Evolutionary conservation across 2,888 invertebrate species (phyloP), one percentile per base, ranked within the genome.

Genomic region (Gisinianus flammeolus): DNA sequence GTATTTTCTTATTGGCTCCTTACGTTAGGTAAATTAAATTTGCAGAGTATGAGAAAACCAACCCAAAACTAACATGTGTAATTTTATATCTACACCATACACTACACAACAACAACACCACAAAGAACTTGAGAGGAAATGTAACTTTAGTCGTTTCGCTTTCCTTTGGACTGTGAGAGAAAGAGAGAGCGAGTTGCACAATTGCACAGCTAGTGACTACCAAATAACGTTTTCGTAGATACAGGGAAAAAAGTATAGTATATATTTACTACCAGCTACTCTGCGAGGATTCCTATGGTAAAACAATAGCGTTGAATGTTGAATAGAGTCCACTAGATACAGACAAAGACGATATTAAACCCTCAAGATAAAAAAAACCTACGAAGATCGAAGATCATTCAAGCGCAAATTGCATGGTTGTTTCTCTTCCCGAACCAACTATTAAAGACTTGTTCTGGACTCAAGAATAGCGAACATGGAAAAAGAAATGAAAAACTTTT

Each of bases 391-490:
- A 81, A 81, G 80, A 79, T 78, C 76, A 78, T 81, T 83, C 77
- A 78, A 73, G 79, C 74, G 82, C 79, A 83, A 84, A 84, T 83
- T 83, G 81, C 81, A 79, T 67, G 74, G 64, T 79, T 77, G 80
- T 79, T 81, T 73, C 78, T 79, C 67, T 76, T 79, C 76, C 79
- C 79, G 78, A 82, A 71, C 80, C 78, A 68, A 67, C 80, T 58
- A 80, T 82, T 79, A 81, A 76, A 71, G 70, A 78, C 83, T 83
- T 83, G 82, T 79, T 78, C 81, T 78, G n/a, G n/a, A n/a, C n/a
- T n/a, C 28, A 56, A 72, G 33, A 79, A 79, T 77, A 73, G 66
- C 72, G 64, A 81, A 80, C 81, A 80, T 54, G 69, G 33, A 12
- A 67, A 58, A 35, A 69, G 70, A 71, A 76, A 69, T 68, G 74